These are phyloP conservation scores for Camptogramma bilineatum DNA, from an alignment of 2,888 invertebrate species.

Conservation along the genomic window DNA sequence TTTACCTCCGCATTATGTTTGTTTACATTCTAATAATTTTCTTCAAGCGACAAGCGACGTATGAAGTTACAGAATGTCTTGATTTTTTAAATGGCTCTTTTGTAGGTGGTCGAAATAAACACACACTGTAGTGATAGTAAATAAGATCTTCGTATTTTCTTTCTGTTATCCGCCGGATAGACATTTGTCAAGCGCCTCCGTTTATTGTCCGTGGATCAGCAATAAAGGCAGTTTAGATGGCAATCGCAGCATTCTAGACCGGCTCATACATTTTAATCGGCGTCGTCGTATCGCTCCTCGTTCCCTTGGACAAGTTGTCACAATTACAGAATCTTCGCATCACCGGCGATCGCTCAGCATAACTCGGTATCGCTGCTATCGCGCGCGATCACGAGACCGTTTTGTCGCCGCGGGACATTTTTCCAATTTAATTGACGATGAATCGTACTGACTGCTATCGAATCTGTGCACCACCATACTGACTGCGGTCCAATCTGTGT, in stretches of 20 bases:
- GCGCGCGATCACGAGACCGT: slow-evolving; percentile 26
- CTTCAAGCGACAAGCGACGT: neutral
- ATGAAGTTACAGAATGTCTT: slow-evolving; percentile 8
- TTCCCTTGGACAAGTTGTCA: slow-evolving; percentile 23
- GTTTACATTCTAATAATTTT: slow-evolving; percentile 10
- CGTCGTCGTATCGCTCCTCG: neutral
- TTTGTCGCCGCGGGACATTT: slow-evolving; percentile 26
- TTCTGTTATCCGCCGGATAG: neutral
- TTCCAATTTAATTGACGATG: slow-evolving; percentile 34
- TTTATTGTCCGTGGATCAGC: neutral
- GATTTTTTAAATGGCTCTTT: slow-evolving; percentile 3
- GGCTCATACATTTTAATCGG: slow-evolving; percentile 27
- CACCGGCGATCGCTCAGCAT: slow-evolving; percentile 17
- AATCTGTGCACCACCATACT: neutral
- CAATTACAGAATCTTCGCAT: slow-evolving; percentile 22
- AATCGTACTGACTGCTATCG: neutral
- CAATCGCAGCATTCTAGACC: slow-evolving; percentile 1
- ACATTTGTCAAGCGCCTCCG: neutral
- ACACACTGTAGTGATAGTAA: neutral
- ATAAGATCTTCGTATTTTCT: neutral
- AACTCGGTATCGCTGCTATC: slow-evolving; percentile 6
- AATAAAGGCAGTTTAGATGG: neutral
- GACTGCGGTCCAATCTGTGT: neutral
- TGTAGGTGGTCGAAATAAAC: neutral
- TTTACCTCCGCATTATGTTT: slow-evolving; percentile 7